Conservation (phyloP, 2,888 invertebrate genomes). For the Rhaphigaster nebulosa region DNA sequence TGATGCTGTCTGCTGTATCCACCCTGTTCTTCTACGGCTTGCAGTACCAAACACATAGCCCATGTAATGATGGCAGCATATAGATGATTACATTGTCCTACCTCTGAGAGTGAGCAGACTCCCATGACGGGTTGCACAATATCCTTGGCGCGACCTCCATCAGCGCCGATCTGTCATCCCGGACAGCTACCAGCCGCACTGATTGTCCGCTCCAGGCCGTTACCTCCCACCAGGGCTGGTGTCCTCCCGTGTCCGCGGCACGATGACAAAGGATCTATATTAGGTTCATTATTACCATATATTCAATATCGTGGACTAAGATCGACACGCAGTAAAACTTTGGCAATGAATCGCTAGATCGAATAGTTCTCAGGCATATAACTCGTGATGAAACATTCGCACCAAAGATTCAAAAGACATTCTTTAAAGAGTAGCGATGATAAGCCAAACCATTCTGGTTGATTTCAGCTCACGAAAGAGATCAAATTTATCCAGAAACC, state of each 20-base stretch:
- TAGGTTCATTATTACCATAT: not conserved
- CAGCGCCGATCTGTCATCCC: constrained; percentile 5
- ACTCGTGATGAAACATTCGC: not conserved
- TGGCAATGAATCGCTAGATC: not conserved
- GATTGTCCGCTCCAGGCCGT: constrained; percentile 1
- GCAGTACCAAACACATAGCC: not conserved
- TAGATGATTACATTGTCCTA: constrained; percentile 3
- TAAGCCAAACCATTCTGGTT: too few relatives aligned
- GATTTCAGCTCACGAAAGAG: too few relatives aligned
- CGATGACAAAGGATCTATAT: not conserved
- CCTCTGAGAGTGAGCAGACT: constrained; percentile 26
- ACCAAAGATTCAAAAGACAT: too few relatives aligned
- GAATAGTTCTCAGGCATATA: not conserved
- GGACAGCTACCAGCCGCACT: constrained; percentile 48
- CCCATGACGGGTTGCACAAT: constrained; percentile 44
- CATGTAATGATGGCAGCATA: not conserved
- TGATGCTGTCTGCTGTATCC: too few relatives aligned
- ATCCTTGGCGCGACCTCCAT: constrained; percentile 33
- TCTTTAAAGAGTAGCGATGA: too few relatives aligned
- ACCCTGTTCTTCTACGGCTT: too few relatives aligned
- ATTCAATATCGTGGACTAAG: not conserved
- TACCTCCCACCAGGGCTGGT: not conserved
- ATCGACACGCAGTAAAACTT: not conserved
- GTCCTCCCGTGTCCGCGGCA: not conserved
- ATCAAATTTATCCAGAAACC: too few relatives aligned